Base-by-base conservation (phyloP, 2,113 vertebrate genomes). In the Butastur rufipennis region DNA sequence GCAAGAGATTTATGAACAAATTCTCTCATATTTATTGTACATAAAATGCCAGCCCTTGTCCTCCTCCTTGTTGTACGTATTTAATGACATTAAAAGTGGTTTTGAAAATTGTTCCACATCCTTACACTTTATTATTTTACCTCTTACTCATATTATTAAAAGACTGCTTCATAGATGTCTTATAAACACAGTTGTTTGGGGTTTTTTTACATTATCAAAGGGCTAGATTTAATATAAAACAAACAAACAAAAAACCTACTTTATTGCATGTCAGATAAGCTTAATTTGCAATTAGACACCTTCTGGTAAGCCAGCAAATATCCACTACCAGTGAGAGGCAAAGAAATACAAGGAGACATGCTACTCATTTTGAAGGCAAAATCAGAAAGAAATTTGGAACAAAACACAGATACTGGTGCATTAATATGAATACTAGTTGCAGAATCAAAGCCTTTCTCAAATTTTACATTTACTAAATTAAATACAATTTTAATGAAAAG, bases 271-370 rank as follows among this genome's bases (percentile, higher is more conserved):
- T 22, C 45, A 93, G 48, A 68, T n/a, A 81, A 67, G 23, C 36
- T 86, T 59, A 53, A 16, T 55, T 65, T 95, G 70, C 40, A 90
- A 90, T 97, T 94, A 91, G 94, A 87, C 19, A 87, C 61, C 53
- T 94, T 81, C 78, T 91, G 55, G 58, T 56, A 94, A 92, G 53
- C 55, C 62, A 91, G 34, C 18, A 83, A 92, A 86, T 50, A 68
- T 31, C 48, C 62, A 81, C 42, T 42, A 84, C 52, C 62, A 81
- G 38, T 48, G 78, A 53, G 42, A 95, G 81, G 40, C 21, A 78
- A 25, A 71, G 50, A 96, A 84, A 43, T 80, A 63, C 3, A 81
- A 91, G 53, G 19, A 82, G 43, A 94, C 31, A n/a, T 2, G 23
- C 36, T 62, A 50, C 29, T 81, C 8, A 40, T 55, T 92, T 42